These are phyloP conservation scores for Drosophila setosimentum DNA, from an alignment of 2,888 invertebrate genomes.

Conservation along the genomic window DNA sequence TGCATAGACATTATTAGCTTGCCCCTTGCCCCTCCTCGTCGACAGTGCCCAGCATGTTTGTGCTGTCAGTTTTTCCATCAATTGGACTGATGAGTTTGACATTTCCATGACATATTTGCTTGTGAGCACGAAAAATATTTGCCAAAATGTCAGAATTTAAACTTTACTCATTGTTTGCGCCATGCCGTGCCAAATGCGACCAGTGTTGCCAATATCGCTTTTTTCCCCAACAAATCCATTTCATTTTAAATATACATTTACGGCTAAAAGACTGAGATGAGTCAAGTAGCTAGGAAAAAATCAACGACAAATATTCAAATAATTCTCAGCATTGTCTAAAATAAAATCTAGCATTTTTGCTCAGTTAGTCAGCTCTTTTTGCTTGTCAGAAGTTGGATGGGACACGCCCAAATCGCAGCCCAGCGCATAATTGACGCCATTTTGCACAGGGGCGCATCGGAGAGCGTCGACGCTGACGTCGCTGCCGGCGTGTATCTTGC, in stretches of 20 bases:
- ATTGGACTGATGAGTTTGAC: conserved; percentile 75
- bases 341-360: neutral
- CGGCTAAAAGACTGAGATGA: neutral
- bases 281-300: neutral
- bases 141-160: conserved; percentile 81
- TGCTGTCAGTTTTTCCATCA: conserved; percentile 77
- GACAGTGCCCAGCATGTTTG: conserved; percentile 30
- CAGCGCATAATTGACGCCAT: conserved; percentile 75
- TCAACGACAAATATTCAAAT: neutral
- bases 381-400: conserved; percentile 15
- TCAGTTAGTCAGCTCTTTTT: neutral
- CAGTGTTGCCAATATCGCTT: neutral
- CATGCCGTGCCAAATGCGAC: conserved; percentile 66
- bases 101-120: conserved; percentile 80
- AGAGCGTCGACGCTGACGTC: conserved; percentile 11
- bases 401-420: conserved; percentile 60
- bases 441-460: conserved; percentile 50
- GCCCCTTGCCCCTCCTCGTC: neutral
- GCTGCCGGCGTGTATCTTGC: conserved; percentile 38
- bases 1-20: neutral
- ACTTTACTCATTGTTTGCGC: conserved; percentile 70
- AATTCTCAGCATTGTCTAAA: conserved; percentile 10
- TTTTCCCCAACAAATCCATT: neutral
- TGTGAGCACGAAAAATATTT: conserved; percentile 76
- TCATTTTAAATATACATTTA: neutral